Percentiles rank a stretch among this genome's conserved stretches.
These are phyloP conservation scores for Eremophila alpestris DNA, from an alignment of 2,797 vertebrate genomes.

Conservation along the genomic window DNA sequence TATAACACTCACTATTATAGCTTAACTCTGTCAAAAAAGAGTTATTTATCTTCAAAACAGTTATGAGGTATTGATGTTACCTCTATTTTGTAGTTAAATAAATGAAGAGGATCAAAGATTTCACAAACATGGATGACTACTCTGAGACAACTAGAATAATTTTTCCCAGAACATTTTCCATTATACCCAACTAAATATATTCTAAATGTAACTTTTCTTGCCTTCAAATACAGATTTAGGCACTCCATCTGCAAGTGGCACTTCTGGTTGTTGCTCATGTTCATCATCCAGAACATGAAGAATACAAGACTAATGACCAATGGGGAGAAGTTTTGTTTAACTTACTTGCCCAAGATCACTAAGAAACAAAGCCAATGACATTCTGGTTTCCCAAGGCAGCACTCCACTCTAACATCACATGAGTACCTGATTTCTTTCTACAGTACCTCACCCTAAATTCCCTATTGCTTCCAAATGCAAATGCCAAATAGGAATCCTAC, in stretches of 20 bases:
- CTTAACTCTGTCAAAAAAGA: not conserved
- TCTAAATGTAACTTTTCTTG: not conserved
- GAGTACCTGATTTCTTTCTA: not conserved
- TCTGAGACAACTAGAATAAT: not conserved
- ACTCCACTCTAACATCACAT: not conserved
- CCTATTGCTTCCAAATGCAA: not conserved
- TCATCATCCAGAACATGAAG: not conserved
- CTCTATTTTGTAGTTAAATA: not conserved
- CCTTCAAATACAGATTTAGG: not conserved
- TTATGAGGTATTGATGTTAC: not conserved
- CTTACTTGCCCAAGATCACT: not conserved
- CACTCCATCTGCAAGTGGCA: not conserved
- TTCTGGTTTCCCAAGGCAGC: not conserved
- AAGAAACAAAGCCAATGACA: not conserved
- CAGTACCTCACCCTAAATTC: not conserved
- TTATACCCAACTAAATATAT: not conserved
- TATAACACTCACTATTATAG: not conserved
- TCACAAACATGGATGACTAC: not conserved
- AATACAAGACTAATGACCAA: not conserved
- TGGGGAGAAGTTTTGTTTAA: not conserved
- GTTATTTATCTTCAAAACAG: not conserved
- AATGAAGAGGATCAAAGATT: not conserved
- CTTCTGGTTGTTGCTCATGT: not conserved
- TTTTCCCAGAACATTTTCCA: not conserved
- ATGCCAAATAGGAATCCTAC: not conserved